Evolutionary conservation across 1,140 invertebrate species (phyloP), one percentile per base, ranked within the genome.

Genomic region (Nymphalis io): DNA sequence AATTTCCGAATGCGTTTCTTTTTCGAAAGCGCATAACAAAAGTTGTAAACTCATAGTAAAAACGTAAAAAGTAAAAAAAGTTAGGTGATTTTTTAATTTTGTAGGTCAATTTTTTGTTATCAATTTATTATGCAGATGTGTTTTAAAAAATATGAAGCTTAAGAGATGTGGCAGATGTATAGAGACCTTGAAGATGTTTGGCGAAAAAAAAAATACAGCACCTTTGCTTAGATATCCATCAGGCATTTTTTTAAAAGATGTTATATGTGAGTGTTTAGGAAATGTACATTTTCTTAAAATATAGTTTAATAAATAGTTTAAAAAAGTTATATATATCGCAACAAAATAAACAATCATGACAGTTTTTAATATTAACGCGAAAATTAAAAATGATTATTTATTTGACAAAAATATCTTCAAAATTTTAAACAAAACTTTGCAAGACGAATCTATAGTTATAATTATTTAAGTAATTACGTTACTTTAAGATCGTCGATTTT

Each of bases 91-190:
- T 89, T 85, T 84, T 79, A 89, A 72, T 81, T 86, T 87, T 84
- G 79, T 91, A 88, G 89, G 89, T 91, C 84, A 89, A 81, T 63
- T 91, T 91, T 91, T 91, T 91, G 83, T 83, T 84, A 86, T 84
- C 79, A 87, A 84, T 90, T 86, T 80, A 81, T 83, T 91, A 91
- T 91, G 89, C 87, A 91, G 87, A 91, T 91, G 88, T 76, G 76
- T 80, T 80, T 83, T 85, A 82, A 86, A 63, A 85, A 84, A 84
- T 76, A 84, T 75, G 44, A 66, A 61, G 78, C 76, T 83, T 82
- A 74, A 75, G 79, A 83, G 81, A 79, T 79, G 60, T 67, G 81
- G 85, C 88, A 90, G 88, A 89, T 90, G 88, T 73, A 82, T 70
- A 75, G 68, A 75, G 79, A 82, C 79, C 87, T 84, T 84, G 83